phyloP scores from a whole-genome alignment of 2,797 vertebrate genomes.

The Valencia hispanica region DNA sequence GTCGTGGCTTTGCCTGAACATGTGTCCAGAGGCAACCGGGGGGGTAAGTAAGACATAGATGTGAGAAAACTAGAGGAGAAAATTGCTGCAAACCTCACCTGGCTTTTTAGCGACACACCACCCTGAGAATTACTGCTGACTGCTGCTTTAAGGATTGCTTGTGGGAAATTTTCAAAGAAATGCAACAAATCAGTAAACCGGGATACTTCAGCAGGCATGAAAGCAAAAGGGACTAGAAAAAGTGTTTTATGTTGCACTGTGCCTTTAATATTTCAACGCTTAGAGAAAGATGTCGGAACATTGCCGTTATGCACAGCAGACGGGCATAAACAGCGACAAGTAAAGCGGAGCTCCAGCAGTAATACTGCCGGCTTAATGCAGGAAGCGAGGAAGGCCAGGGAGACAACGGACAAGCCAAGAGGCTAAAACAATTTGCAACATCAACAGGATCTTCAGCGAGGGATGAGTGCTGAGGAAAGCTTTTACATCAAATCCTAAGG shows the following conservation, averaged over 20 bases:
- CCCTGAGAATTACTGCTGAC: constrained; percentile 33
- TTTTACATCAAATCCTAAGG: constrained; percentile 61
- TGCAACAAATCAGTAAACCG: constrained; percentile 36
- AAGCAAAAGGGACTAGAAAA: constrained; percentile 17
- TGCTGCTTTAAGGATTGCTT: constrained; percentile 37
- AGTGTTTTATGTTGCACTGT: constrained; percentile 1
- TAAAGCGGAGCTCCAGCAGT: constrained; percentile 33
- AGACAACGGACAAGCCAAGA: constrained; percentile 39
- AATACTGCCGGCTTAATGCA: constrained; percentile 39
- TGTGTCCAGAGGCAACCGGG: constrained; percentile 52
- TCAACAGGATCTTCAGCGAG: constrained; percentile 56
- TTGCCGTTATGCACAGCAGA: constrained; percentile 9
- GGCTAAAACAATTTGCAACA: constrained; percentile 65
- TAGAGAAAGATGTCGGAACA: constrained; percentile 6
- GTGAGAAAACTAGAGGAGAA: constrained; percentile 56
- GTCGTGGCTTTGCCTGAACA: constrained; percentile 50
- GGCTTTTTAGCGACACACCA: constrained; percentile 38
- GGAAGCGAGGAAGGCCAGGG: constrained; percentile 33
- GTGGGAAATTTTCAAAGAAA: constrained; percentile 51
- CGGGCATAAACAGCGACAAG: constrained; percentile 17
- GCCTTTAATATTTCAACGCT: constrained; percentile 21
- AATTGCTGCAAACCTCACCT: constrained; percentile 63
- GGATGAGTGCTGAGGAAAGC: constrained; percentile 51
- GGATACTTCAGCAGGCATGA: constrained; percentile 34
- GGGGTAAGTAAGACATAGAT: constrained; percentile 58